Percentiles rank a stretch among this genome's conserved stretches.
These are phyloP conservation scores for Hozukius guyotensis DNA, from an alignment of 2,797 vertebrate species.

Conservation along the genomic window DNA sequence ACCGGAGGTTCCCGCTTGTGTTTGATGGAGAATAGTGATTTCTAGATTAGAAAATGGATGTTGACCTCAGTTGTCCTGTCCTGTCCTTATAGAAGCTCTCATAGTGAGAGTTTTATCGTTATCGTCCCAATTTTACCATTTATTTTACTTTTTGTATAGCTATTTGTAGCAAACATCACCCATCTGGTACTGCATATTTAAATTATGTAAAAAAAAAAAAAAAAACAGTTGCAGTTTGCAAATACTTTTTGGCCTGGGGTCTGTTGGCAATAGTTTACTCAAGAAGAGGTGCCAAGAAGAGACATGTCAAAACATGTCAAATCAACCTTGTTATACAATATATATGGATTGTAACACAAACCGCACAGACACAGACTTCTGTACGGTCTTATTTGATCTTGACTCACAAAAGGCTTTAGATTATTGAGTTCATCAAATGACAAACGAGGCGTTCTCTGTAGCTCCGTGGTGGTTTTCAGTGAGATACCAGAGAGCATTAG, in stretches of 20 bases:
- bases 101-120: background rate
- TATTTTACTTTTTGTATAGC: background rate
- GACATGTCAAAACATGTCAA: constrained; percentile 35
- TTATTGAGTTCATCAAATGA: constrained; percentile 1
- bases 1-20: background rate
- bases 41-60: too few relatives aligned
- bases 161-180: background rate
- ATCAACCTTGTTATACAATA: background rate
- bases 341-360: background rate
- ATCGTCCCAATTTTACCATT: background rate
- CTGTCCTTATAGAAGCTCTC: background rate
- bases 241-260: constrained; percentile 2
- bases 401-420: background rate
- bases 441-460: background rate
- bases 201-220: constrained; percentile 7
- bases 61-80: background rate
- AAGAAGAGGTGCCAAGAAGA: constrained; percentile 5
- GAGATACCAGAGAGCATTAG: background rate
- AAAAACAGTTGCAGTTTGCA: background rate
- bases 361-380: background rate
- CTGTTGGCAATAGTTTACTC: background rate
- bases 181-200: background rate
- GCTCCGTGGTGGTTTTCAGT: background rate
- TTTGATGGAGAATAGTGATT: too few relatives aligned
- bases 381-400: background rate